Conservation (phyloP, 2,888 invertebrate species). For the Scaptomyza tumidula region DNA sequence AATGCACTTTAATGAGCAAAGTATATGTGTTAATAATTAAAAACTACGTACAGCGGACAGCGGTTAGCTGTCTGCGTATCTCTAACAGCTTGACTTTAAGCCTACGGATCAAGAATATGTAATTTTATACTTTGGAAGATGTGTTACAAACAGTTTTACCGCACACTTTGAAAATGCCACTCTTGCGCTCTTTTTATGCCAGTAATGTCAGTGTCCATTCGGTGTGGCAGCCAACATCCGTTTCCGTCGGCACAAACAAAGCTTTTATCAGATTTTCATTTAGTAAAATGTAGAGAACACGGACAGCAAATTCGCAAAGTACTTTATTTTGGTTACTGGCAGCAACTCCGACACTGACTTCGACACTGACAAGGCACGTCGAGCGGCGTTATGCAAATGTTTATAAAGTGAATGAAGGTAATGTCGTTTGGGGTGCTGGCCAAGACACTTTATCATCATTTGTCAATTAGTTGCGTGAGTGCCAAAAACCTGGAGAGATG, state of each 20-base stretch:
- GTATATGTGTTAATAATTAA: neutral
- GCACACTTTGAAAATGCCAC: slow-evolving; percentile 24
- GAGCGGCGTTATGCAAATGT: slow-evolving; percentile 49
- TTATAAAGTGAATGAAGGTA: slow-evolving; percentile 39
- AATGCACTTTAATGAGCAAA: slow-evolving; percentile 36
- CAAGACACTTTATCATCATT: slow-evolving; percentile 77
- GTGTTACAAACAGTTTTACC: slow-evolving; percentile 2
- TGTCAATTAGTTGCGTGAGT: slow-evolving; percentile 73
- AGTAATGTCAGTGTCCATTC: slow-evolving; percentile 72
- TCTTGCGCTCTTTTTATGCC: slow-evolving; percentile 40
- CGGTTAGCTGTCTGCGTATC: too few relatives aligned
- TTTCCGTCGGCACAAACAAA: slow-evolving; percentile 72
- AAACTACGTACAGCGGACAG: neutral
- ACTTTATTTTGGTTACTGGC: slow-evolving; percentile 4
- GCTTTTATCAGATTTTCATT: slow-evolving; percentile 73
- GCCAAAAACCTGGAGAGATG: slow-evolving; percentile 16
- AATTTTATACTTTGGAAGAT: neutral
- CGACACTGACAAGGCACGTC: slow-evolving; percentile 27
- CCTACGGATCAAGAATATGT: neutral
- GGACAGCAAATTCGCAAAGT: slow-evolving; percentile 19
- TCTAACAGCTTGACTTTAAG: neutral
- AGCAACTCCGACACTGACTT: neutral
- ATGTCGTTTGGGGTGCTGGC: slow-evolving; percentile 42
- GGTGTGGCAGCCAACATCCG: slow-evolving; percentile 73
- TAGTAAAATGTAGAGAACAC: slow-evolving; percentile 43